Evolutionary conservation across 2,888 invertebrate genomes (phyloP).

Genomic region (Rhingia campestris): DNA sequence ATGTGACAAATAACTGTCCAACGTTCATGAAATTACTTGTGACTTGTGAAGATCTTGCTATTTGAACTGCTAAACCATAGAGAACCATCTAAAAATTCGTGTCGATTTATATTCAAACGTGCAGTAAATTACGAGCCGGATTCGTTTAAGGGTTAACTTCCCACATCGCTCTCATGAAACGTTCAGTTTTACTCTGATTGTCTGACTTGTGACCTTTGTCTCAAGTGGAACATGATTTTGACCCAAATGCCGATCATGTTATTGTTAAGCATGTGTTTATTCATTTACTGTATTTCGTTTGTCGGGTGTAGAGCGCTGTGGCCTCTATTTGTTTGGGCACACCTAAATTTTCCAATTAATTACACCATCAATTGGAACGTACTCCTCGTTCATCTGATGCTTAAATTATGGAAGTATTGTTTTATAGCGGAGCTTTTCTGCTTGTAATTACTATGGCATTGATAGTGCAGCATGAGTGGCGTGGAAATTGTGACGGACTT

Average conservation of each 20-base stretch:
- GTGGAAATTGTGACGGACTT: conserved; percentile 44
- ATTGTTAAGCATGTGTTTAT: conserved; percentile 69
- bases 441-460: conserved; percentile 69
- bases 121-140: background rate
- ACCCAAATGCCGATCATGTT: conserved; percentile 63
- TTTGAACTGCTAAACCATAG: too few relatives aligned
- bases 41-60: too few relatives aligned
- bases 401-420: conserved; percentile 55
- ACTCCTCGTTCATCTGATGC: conserved; percentile 39
- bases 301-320: conserved; percentile 34
- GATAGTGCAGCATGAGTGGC: conserved; percentile 54
- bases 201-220: background rate
- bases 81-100: too few relatives aligned
- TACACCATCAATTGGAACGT: conserved; percentile 63
- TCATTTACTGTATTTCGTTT: conserved; percentile 33
- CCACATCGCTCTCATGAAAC: conserved; percentile 37
- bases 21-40: too few relatives aligned
- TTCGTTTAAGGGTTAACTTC: conserved; percentile 49
- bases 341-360: conserved; percentile 73
- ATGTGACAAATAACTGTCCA: too few relatives aligned
- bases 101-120: too few relatives aligned
- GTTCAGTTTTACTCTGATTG: background rate
- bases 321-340: conserved; percentile 54
- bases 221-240: conserved; percentile 57
- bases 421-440: conserved; percentile 28